phyloP scores from a whole-genome alignment of 2,888 invertebrate species.

The Calephelis perditalis region DNA sequence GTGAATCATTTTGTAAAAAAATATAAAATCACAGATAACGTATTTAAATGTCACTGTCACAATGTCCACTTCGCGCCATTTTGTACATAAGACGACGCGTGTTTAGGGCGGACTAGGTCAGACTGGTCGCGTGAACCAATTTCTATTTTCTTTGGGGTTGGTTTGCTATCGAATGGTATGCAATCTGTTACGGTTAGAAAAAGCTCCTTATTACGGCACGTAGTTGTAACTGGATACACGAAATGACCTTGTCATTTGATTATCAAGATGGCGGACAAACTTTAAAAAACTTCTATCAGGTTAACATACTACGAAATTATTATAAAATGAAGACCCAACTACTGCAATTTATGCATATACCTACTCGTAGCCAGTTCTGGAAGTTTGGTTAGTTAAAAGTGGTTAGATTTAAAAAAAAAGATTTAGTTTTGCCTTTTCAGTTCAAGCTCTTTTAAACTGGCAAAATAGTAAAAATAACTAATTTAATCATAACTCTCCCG shows the following conservation, averaged over 20 bases:
- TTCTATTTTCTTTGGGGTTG: conserved; percentile 37
- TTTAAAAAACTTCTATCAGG: no score
- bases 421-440: no score
- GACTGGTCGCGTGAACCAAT: conserved; percentile 51
- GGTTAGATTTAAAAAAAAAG: no score
- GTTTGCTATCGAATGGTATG: conserved; percentile 57
- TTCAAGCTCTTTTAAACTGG: no score
- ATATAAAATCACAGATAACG: conserved; percentile 21
- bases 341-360: no score
- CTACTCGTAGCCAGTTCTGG: no score
- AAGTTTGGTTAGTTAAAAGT: no score
- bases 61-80: conserved; percentile 48
- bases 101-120: conserved; percentile 50
- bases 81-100: conserved; percentile 43
- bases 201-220: conserved; percentile 17
- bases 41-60: conserved; percentile 32
- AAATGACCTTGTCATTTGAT: conserved; percentile 11
- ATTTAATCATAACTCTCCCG: no score
- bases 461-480: no score
- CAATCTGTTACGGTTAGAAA: conserved; percentile 29
- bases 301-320: no score
- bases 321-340: no score
- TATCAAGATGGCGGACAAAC: neutral
- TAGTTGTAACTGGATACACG: conserved; percentile 11
- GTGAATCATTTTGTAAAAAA: conserved; percentile 52